phyloP scores from a whole-genome alignment of 2,888 invertebrate genomes.

The Drosophila paranaensis region DNA sequence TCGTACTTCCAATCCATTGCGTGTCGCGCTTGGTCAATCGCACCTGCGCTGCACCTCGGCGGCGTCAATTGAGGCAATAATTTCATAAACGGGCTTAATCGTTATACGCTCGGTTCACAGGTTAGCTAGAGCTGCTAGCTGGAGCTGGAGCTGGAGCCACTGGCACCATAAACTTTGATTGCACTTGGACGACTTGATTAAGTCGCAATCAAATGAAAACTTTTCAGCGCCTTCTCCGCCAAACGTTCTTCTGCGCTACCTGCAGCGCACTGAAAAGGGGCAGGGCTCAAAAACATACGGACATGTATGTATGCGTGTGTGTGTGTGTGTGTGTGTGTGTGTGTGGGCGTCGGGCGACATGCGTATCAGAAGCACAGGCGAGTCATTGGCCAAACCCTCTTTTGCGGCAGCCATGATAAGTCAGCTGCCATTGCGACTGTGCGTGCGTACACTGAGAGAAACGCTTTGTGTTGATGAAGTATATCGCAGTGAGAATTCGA shows the following conservation, averaged over 20 bases:
- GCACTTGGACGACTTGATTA: slow-evolving; percentile 62
- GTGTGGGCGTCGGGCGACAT: slow-evolving; percentile 51
- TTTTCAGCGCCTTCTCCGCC: slow-evolving; percentile 24
- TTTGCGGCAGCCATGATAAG: slow-evolving; percentile 52
- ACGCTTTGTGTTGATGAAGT: background rate
- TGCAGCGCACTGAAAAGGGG: slow-evolving; percentile 17
- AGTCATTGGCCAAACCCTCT: slow-evolving; percentile 49
- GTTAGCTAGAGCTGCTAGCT: slow-evolving; percentile 22
- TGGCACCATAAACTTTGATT: slow-evolving; percentile 40
- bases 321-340: slow-evolving; percentile 35
- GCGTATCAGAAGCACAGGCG: slow-evolving; percentile 57
- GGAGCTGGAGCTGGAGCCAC: background rate
- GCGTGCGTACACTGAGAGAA: slow-evolving; percentile 51
- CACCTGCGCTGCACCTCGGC: slow-evolving; percentile 35
- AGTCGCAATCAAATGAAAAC: slow-evolving; percentile 53
- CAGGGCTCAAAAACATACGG: slow-evolving; percentile 31
- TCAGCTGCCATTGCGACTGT: slow-evolving; percentile 46
- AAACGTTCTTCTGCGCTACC: background rate
- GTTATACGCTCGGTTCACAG: slow-evolving; percentile 51
- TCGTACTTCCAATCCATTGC: slow-evolving; percentile 43
- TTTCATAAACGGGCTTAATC: slow-evolving; percentile 73
- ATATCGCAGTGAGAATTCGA: background rate
- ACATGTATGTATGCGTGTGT: slow-evolving; percentile 11
- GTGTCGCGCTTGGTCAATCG: slow-evolving; percentile 39
- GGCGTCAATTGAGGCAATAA: slow-evolving; percentile 66